Base-by-base conservation (phyloP, 2,888 invertebrate genomes). In the Ophion obscuratus region DNA sequence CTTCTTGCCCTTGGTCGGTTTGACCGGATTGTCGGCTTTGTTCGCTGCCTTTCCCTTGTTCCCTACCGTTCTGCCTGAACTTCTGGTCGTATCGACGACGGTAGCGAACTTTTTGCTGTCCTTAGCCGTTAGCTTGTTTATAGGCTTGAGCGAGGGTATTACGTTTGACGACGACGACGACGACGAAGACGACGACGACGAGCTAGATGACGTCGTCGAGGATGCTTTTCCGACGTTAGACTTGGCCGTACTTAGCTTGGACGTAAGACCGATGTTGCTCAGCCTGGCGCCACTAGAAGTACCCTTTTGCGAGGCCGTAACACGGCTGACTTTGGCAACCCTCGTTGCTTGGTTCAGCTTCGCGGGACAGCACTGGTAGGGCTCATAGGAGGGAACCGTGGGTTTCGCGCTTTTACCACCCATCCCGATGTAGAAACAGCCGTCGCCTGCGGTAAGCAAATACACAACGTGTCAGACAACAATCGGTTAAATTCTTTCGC, bases 351-450 rank as follows among this genome's bases (percentile, higher is more conserved):
- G 96, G 94, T 96, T 96, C 94, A 97, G 96, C 96, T 97, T 97
- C 95, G 97, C 97, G 95, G 97, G 98, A 96, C 98, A 98, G 96
- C 98, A 98, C 96, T 97, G 97, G 96, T 97, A 98, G 94, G 98
- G 97, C 96, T 97, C 97, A 95, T 97, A 97, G 95, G 96, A 95
- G 93, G 97, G 96, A 95, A 96, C 95, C 95, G 96, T 96, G 95
- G 96, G 96, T 95, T 96, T 95, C 94, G 96, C 96, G 95, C 95
- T 96, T 95, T 97, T 97, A 95, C 97, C 97, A 95, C 97, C 97
- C 96, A 98, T 96, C 96, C 98, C 98, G 96, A 98, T 97, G 97
- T 97, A 97, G 97, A 98, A 98, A 97, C 98, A 98, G 96, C 97
- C 97, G 97, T 98, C 98, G 97, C 98, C 98, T 98, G 97, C 97